Base-by-base conservation (phyloP, 2,113 vertebrate genomes). In the Dicentrarchus labrax region DNA sequence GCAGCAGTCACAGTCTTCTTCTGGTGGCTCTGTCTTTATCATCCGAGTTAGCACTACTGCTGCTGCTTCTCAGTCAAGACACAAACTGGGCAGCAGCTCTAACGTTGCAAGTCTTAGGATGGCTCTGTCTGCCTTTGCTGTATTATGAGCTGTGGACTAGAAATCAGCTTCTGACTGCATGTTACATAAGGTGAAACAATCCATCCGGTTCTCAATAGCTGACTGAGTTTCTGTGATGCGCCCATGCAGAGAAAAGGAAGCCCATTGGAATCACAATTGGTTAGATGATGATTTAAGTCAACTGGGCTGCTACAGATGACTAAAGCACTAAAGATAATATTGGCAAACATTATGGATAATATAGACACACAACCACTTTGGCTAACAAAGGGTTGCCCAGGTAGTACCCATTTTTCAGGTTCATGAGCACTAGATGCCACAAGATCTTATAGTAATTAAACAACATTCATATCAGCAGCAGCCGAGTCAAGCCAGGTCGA, bases 31-130 rank as follows among this genome's bases (percentile, higher is more conserved):
- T 62, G 38, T 72, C 59, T 72, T 47, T 39, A 80, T 72, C 50
- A 56, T 71, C 12, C 8, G 17, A 56, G 59, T 38, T 38, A 53
- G 38, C 4, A 4, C 16, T 8, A 9, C 50, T 64, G 21, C 45
- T 41, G 47, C n/a, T 51, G 30, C 10, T 57, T 53, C 57, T 24
- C 60, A 73, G 48, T 15, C 8, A 43, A 76, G 65, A 64, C 47
- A 41, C 54, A 56, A 76, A 39, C 50, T 56, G 80, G 80, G 72
- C 38, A 47, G 38, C 47, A 56, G 70, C 72, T 68, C 41, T 41
- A 65, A 39, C 21, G 43, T 43, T 8, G 7, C 22, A 50, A 67
- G 43, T 15, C 62, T 10, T 24, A 56, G 24, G 21, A 4, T 16
- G 10, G 48, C 22, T 73, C 64, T 48, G 17, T 6, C 15, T 13